Base-by-base conservation (phyloP, 1,140 invertebrate species). In the Zaprionus taronus region DNA sequence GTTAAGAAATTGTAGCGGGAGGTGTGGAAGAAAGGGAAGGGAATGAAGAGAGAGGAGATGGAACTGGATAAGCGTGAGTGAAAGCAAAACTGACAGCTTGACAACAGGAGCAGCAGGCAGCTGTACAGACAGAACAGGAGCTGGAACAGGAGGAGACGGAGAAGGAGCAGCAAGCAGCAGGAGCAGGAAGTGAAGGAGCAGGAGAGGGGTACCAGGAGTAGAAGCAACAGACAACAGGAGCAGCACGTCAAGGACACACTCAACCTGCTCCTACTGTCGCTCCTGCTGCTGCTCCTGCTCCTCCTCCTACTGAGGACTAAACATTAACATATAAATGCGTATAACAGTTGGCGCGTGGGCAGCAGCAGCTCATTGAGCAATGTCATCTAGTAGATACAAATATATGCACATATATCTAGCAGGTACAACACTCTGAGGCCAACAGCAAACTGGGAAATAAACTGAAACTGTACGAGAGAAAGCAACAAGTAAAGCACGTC, bases 241-340 rank as follows among this genome's bases (percentile, higher is more conserved):
- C 31, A 34, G 26, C 34, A 64, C 41, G 12, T 26, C 61, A 83
- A 77, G 80, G 71, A 79, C 64, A 79, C 58, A 28, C 26, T 36
- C n/a, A 26, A 26, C 36, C 36, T 38, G 14, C 12, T 1, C 4
- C 36, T 1, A 4, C 49, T 51, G 14, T 7, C 28, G 28, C 53
- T 41, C 0, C 14, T n/a, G 15, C 38, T 41, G 2, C 38, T 15
- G 15, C 5, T 41, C 15, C 38, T n/a, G n/a, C n/a, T 9, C n/a
- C 38, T 41, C 38, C 38, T n/a, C 15, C 38, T n/a, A 41, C 38
- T 7, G 15, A n/a, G 38, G 41, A n/a, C n/a, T 15, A n/a, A 15
- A 31, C 84, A 87, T 83, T 89, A 89, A 69, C 84, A 87, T 87
- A 89, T 84, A 89, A 83, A 87, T 87, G 79, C 67, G 84, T 81